These are phyloP conservation scores for Hippopotamus amphibius DNA, from an alignment of 2,113 vertebrate genomes.

Conservation along the genomic window DNA sequence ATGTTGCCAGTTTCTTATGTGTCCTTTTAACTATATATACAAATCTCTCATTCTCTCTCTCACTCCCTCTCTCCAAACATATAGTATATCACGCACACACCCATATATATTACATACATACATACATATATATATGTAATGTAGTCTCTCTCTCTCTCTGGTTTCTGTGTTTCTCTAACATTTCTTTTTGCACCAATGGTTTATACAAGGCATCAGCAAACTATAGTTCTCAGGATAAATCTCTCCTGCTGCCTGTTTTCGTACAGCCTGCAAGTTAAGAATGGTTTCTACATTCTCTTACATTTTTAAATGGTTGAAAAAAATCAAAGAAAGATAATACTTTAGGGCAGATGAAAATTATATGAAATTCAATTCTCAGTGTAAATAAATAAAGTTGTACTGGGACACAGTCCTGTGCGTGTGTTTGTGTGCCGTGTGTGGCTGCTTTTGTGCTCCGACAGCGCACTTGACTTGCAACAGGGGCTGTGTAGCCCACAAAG, in stretches of 20 bases:
- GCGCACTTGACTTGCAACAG: fast-evolving
- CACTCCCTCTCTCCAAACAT: not conserved
- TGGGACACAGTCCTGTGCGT: not conserved
- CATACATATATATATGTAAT: no score
- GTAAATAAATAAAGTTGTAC: not conserved
- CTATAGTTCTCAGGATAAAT: not conserved
- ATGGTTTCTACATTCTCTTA: not conserved
- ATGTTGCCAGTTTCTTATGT: not conserved
- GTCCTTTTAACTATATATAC: not conserved
- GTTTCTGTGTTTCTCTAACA: not conserved
- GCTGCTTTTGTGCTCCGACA: fast-evolving
- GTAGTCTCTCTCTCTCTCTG: not conserved
- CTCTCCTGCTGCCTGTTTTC: fast-evolving
- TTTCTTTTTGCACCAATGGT: not conserved
- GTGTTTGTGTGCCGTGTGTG: fast-evolving
- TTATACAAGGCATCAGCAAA: not conserved
- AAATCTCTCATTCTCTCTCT: not conserved
- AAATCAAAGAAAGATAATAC: not conserved
- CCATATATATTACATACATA: no score
- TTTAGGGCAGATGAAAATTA: not conserved
- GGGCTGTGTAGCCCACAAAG: fast-evolving
- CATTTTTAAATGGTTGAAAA: not conserved
- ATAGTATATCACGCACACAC: no score
- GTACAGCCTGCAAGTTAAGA: not conserved
- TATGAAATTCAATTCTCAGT: not conserved